Evolutionary conservation across 1,140 invertebrate genomes (phyloP).

Genomic region (Triops longicaudatus): DNA sequence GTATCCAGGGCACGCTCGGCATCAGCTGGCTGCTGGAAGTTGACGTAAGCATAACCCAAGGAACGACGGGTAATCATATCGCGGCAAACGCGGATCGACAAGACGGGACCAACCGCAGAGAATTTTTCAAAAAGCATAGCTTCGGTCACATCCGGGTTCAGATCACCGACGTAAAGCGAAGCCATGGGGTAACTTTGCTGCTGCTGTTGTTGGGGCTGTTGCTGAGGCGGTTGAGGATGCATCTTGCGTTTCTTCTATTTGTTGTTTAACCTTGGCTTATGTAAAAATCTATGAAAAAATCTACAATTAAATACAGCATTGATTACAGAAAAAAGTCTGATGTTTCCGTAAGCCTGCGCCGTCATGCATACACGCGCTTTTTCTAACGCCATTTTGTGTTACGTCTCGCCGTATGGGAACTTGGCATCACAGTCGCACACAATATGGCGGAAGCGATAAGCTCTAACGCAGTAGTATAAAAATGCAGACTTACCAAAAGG

Average conservation of each 20-base stretch:
- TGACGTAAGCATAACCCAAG: slow-evolving; percentile 98
- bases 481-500: background rate
- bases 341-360: background rate
- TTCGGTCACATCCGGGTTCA: slow-evolving; percentile 96
- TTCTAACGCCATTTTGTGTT: background rate
- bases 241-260: background rate
- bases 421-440: background rate
- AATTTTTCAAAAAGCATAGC: slow-evolving; percentile 99
- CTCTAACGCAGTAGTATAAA: background rate
- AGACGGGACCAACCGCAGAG: slow-evolving; percentile 91
- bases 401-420: background rate
- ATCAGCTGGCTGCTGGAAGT: slow-evolving; percentile 98
- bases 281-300: background rate
- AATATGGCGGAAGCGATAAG: background rate
- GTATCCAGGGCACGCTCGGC: slow-evolving; percentile 74
- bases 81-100: slow-evolving; percentile 96
- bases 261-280: background rate
- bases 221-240: slow-evolving; percentile 13
- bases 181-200: slow-evolving; percentile 75
- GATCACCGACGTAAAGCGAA: slow-evolving; percentile 96
- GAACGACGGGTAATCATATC: slow-evolving; percentile 95
- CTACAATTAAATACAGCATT: background rate
- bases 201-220: slow-evolving; percentile 10
- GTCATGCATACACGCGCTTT: background rate
- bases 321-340: background rate